Conservation (phyloP, 2,797 vertebrate genomes). For the Parauchenoglanis ngamensis region DNA sequence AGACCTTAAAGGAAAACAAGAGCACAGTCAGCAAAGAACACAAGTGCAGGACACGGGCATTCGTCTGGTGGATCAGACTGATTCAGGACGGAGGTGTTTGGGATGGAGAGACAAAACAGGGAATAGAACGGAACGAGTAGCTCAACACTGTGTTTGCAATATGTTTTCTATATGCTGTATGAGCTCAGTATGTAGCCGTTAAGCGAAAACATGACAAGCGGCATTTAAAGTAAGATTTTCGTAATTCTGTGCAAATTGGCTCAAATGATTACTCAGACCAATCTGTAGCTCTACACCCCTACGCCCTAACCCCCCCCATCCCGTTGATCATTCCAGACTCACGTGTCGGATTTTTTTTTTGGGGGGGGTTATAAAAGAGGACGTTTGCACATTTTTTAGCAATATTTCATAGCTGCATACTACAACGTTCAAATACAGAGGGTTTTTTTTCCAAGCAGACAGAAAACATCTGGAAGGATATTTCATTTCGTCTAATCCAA, state of each 20-base stretch:
- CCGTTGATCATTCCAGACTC: no score
- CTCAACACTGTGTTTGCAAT: background rate
- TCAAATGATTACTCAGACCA: background rate
- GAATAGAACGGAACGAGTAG: background rate
- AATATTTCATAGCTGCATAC: no score
- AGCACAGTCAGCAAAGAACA: conserved; percentile 99
- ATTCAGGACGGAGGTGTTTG: conserved; percentile 12
- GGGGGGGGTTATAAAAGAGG: no score
- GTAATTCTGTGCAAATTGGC: background rate
- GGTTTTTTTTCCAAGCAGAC: background rate
- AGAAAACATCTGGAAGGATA: background rate
- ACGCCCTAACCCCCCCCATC: no score
- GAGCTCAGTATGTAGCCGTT: background rate
- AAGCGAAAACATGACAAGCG: background rate
- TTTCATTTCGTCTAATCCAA: background rate
- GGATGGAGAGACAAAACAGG: background rate
- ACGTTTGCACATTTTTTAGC: no score
- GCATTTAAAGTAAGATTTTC: background rate
- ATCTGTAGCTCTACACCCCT: background rate
- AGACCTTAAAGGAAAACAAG: conserved; percentile 99
- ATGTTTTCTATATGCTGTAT: background rate
- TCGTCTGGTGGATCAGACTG: conserved; percentile 76
- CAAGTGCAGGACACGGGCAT: conserved; percentile 88
- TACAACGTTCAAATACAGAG: no score
- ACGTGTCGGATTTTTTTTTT: no score